Conservation (phyloP, 1,140 invertebrate species). For the Doryteuthis pealeii region DNA sequence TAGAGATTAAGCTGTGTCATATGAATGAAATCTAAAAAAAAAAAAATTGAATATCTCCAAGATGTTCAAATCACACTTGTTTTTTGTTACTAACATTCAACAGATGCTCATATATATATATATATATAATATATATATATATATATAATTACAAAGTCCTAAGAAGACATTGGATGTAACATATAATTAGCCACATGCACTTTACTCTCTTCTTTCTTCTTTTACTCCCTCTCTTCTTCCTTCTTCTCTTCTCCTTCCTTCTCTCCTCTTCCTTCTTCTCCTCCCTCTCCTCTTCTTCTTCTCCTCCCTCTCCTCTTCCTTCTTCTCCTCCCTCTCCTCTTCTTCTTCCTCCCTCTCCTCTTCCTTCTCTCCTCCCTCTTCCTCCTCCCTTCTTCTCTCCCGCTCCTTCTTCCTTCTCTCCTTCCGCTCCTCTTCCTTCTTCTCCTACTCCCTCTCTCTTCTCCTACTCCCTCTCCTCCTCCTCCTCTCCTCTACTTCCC, state of each 20-base stretch:
- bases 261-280: background rate
- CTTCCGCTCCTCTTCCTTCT: background rate
- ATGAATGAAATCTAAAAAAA: no score
- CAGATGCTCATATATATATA: no score
- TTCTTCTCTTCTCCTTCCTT: background rate
- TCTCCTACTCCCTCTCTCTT: background rate
- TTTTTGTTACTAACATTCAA: no score
- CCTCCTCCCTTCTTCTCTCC: no score
- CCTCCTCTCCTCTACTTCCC: slow-evolving; percentile 7
- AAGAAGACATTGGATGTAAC: no score
- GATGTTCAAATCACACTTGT: no score
- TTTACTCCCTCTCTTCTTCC: background rate
- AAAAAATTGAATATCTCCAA: no score
- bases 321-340: background rate
- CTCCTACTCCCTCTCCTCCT: background rate
- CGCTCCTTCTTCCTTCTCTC: no score
- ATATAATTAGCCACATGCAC: background rate
- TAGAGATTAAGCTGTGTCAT: no score
- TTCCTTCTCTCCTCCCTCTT: no score
- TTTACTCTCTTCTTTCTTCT: background rate
- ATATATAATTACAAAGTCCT: no score
- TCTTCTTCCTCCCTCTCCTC: background rate
- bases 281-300: background rate
- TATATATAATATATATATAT: no score
- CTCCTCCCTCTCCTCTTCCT: slow-evolving; percentile 7